Conservation (phyloP, 2,888 invertebrate species). For the Eristalis arbustorum region DNA sequence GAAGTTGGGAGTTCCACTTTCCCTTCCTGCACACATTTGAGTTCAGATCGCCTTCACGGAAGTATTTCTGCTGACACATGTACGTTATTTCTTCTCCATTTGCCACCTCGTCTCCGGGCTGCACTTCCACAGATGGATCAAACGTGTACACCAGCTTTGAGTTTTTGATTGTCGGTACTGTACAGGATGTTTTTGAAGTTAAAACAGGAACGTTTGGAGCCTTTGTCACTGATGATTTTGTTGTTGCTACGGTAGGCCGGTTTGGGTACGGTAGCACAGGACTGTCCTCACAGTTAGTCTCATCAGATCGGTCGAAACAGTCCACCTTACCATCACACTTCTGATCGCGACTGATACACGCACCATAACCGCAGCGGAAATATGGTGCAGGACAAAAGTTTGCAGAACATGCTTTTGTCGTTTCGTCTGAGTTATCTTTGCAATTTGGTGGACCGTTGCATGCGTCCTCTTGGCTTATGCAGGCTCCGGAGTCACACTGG, state of each 20-base stretch:
- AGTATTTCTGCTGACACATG: conserved; percentile 2
- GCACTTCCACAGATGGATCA: not conserved
- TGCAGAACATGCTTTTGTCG: conserved; percentile 60
- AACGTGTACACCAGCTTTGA: not conserved
- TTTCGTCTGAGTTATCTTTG: conserved; percentile 74
- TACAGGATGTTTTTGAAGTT: conserved; percentile 2
- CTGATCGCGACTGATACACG: conserved; percentile 71
- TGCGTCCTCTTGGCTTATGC: conserved; percentile 60
- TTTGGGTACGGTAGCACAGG: not conserved
- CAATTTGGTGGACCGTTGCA: conserved; percentile 79
- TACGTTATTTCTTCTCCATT: conserved; percentile 5
- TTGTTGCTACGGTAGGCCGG: not conserved
- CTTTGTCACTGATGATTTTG: not conserved
- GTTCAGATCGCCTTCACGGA: not conserved
- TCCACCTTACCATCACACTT: conserved; percentile 72
- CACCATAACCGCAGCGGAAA: conserved; percentile 75
- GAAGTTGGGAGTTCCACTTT: not conserved
- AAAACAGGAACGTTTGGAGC: not conserved
- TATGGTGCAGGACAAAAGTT: conserved; percentile 70
- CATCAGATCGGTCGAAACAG: conserved; percentile 75
- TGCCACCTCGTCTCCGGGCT: conserved; percentile 5
- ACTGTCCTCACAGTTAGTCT: conserved; percentile 70
- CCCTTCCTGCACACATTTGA: conserved; percentile 30
- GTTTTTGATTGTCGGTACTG: conserved; percentile 14
- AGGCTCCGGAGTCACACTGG: conserved; percentile 70